Evolutionary conservation across 2,888 invertebrate genomes (phyloP).

Genomic region (Adineta ricciae): DNA sequence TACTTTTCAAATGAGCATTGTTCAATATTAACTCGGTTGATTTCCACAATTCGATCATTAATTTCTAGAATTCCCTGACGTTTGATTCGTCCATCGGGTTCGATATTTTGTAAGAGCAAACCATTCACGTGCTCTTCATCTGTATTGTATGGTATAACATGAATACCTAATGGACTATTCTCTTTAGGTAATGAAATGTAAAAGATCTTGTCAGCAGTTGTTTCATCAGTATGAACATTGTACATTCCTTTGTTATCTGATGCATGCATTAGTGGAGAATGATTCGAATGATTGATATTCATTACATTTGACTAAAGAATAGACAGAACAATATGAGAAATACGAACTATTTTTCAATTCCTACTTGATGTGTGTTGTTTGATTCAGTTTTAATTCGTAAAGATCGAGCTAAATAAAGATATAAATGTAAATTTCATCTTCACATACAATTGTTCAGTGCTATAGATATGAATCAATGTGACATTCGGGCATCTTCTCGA

Average conservation of each 20-base stretch:
- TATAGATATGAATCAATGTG: too few relatives aligned
- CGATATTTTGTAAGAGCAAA: slow-evolving; percentile 29
- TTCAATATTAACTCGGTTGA: slow-evolving; percentile 23
- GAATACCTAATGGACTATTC: slow-evolving; percentile 27
- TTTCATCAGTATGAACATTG: neutral
- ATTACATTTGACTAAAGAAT: neutral
- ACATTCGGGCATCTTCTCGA: neutral
- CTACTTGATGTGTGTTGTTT: neutral
- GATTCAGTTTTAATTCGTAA: slow-evolving; percentile 7
- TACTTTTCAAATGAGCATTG: slow-evolving; percentile 11
- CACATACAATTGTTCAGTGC: too few relatives aligned
- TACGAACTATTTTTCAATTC: neutral
- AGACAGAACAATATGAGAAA: neutral
- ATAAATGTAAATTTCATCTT: too few relatives aligned
- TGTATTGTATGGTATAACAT: slow-evolving; percentile 25
- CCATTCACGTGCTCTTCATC: neutral
- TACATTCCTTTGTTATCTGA: neutral
- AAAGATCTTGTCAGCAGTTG: neutral
- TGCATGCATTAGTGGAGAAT: neutral
- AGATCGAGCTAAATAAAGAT: slow-evolving; percentile 8
- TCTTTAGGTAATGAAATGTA: neutral
- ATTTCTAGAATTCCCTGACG: slow-evolving; percentile 24
- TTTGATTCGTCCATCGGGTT: slow-evolving; percentile 29
- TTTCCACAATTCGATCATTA: slow-evolving; percentile 31
- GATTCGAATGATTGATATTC: neutral